These are phyloP conservation scores for Sebastes kiyomatsui DNA, from an alignment of 2,797 vertebrate species.

Conservation along the genomic window DNA sequence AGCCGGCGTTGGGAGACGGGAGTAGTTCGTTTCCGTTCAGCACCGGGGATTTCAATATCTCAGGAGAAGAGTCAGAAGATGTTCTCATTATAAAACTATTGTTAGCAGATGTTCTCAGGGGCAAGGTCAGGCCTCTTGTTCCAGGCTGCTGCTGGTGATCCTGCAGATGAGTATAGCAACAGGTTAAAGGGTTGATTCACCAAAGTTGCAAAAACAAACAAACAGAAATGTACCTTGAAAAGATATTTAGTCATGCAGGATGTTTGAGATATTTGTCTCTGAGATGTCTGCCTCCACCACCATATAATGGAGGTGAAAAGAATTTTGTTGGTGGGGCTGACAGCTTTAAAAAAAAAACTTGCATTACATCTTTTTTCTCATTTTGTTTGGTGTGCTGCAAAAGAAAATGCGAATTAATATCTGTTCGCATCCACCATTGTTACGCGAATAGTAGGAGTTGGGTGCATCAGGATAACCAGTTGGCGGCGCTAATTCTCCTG, in stretches of 20 bases:
- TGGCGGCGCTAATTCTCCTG: background rate
- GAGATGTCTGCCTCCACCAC: background rate
- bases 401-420: too few relatives aligned
- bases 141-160: slow-evolving; percentile 2
- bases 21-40: slow-evolving; percentile 60
- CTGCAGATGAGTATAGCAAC: slow-evolving; percentile 23
- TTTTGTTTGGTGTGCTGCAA: background rate
- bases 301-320: background rate
- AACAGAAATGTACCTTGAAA: background rate
- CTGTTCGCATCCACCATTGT: too few relatives aligned
- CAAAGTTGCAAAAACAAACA: background rate
- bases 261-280: background rate
- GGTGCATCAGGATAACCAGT: background rate
- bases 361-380: background rate
- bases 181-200: background rate
- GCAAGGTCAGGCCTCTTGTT: slow-evolving; percentile 13
- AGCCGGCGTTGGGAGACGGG: slow-evolving; percentile 53
- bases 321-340: too few relatives aligned
- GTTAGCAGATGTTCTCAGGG: slow-evolving; percentile 46
- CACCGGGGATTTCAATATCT: slow-evolving; percentile 61
- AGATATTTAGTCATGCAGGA: background rate
- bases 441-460: background rate
- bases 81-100: slow-evolving; percentile 68
- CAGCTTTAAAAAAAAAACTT: too few relatives aligned
- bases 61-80: slow-evolving; percentile 56